Conservation (phyloP, 2,113 vertebrate species). For the Ancistrus triradiatus region DNA sequence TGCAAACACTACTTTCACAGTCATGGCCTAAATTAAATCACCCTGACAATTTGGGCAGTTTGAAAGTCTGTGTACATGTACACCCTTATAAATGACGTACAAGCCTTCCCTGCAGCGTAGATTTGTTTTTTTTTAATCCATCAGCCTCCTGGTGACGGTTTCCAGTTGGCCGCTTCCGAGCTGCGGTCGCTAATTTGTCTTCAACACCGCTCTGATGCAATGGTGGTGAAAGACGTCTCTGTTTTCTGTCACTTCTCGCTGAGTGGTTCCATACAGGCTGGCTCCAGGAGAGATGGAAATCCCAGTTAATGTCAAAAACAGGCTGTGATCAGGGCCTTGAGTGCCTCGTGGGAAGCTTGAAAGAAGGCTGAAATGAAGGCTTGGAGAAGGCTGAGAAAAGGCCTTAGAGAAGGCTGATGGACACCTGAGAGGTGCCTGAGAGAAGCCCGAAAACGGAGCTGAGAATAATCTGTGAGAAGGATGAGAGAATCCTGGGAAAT, state of each 20-base stretch:
- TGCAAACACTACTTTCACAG: too few species aligned
- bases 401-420: too few species aligned
- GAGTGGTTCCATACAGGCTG: not conserved
- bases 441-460: too few species aligned
- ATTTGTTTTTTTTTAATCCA: conserved; percentile 11
- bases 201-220: not conserved
- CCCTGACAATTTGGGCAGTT: not conserved
- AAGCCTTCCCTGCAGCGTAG: conserved; percentile 13
- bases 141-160: not conserved
- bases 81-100: not conserved
- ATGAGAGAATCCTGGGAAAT: too few species aligned
- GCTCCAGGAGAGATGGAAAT: not conserved
- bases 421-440: too few species aligned
- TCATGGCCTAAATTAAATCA: too few species aligned
- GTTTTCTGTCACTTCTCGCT: not conserved
- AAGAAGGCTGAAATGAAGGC: not conserved
- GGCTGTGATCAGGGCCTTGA: conserved; percentile 3
- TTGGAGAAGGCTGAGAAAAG: not conserved
- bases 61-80: not conserved
- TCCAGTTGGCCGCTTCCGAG: not conserved
- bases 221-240: not conserved
- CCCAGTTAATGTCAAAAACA: conserved; percentile 30
- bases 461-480: too few species aligned
- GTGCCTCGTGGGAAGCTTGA: conserved; percentile 5
- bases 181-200: not conserved